Conservation (phyloP, 2,888 invertebrate genomes). For the Timema cristinae region DNA sequence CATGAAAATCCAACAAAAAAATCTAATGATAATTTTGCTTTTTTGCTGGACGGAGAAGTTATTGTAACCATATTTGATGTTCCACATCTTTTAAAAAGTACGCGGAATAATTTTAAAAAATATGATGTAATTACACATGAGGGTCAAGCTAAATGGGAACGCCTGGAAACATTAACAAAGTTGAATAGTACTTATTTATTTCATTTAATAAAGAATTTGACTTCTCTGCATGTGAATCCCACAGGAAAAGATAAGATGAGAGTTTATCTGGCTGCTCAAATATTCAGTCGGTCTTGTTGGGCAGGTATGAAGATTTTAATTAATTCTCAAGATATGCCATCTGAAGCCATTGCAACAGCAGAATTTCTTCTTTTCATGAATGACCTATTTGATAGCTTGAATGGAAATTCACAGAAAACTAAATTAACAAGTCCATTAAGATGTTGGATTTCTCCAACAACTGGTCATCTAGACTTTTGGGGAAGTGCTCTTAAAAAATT, state of each 20-base stretch:
- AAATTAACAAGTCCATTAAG: background rate
- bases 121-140: background rate
- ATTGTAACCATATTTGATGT: background rate
- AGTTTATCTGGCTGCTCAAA: background rate
- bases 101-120: background rate
- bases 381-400: background rate
- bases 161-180: background rate
- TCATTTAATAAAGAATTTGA: background rate
- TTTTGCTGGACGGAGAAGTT: background rate
- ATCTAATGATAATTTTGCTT: background rate
- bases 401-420: background rate
- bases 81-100: background rate
- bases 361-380: background rate
- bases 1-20: background rate
- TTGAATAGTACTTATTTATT: background rate
- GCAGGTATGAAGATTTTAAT: background rate
- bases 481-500: too few species aligned
- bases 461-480: too few species aligned
- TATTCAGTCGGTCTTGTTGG: background rate
- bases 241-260: constrained; percentile 6
- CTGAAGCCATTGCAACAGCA: background rate
- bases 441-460: too few species aligned
- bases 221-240: background rate
- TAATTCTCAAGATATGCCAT: background rate
- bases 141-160: background rate